A percentile compares a stretch with the other conserved stretches of the same genome.
These are phyloP conservation scores for Octopus bimaculoides DNA, from an alignment of 1,140 invertebrate species.

Conservation along the genomic window DNA sequence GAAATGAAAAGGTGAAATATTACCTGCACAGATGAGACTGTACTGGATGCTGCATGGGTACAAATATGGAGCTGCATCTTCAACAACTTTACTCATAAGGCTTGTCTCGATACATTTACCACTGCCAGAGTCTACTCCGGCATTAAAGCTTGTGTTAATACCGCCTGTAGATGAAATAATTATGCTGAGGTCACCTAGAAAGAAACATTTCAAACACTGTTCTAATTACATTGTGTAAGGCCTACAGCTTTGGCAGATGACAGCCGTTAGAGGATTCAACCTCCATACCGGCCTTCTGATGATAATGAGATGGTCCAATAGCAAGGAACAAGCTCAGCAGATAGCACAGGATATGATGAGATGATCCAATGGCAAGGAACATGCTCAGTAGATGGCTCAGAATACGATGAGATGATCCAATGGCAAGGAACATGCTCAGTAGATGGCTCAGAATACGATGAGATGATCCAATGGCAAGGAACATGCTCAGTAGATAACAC, in stretches of 20 bases:
- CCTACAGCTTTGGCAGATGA: background rate
- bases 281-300: too few relatives aligned
- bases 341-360: too few relatives aligned
- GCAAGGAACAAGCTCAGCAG: too few relatives aligned
- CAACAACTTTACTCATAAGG: conserved; percentile 26
- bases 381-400: too few relatives aligned
- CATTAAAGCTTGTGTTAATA: background rate
- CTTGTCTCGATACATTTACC: conserved; percentile 10
- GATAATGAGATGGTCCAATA: too few relatives aligned
- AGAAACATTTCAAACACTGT: background rate
- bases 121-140: background rate
- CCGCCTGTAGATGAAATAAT: conserved; percentile 1
- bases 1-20: background rate
- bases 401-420: too few relatives aligned
- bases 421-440: too few relatives aligned
- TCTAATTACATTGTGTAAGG: background rate
- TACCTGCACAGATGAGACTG: conserved; percentile 84
- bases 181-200: background rate
- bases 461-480: too few relatives aligned
- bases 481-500: too few relatives aligned
- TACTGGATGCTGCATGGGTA: conserved; percentile 97
- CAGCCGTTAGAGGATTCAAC: too few relatives aligned
- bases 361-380: too few relatives aligned
- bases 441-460: too few relatives aligned
- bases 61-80: conserved; percentile 69